Evolutionary conservation across 2,113 vertebrate species (phyloP), one percentile per base, ranked within the genome.

Genomic region (Pseudopipra pipra): DNA sequence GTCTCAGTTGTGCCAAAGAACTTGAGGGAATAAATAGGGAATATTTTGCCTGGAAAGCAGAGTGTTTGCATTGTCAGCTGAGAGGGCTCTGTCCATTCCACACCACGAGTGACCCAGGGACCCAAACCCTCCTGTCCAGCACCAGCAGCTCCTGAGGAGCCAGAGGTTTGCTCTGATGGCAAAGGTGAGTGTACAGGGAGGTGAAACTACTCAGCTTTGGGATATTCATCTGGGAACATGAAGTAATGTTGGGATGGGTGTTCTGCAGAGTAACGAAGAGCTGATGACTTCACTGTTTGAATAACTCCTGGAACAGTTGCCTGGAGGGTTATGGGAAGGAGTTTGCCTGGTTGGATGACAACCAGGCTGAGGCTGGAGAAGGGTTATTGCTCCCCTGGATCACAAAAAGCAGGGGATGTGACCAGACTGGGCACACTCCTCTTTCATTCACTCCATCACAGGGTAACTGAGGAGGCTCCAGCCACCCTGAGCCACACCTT

Each of bases 221-320:
- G 31, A 49, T 30, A 49, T 24, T 37, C 63, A 33, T 0, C 58
- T 54, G 87, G 74, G 87, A 88, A 58, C 17, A 21, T 44, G 17
- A 41, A 41, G 61, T 77, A 25, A 87, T 79, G 73, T 80, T 52
- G 49, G 49, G 83, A 63, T 43, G 74, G 61, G 59, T 43, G 33
- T 74, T 90, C 46, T 68, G 39, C 63, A 43, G 83, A 68, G 55
- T 44, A 90, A 47, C 49, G 58, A 79, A 68, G 54, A 68, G 65
- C 54, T 85, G 67, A 73, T 59, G 90, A 44, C 78, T 88, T 47
- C 8, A 25, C 37, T 79, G 10, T 27, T 76, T 78, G 78, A 91
- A 85, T 91, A 65, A 87, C 72, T 92, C n/a, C 7, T 27, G 47
- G 73, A 87, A 71, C 63, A 56, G 76, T 49, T 62, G 55, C 43